Conservation (phyloP, 2,888 invertebrate genomes). For the Shargacucullia verbasci region DNA sequence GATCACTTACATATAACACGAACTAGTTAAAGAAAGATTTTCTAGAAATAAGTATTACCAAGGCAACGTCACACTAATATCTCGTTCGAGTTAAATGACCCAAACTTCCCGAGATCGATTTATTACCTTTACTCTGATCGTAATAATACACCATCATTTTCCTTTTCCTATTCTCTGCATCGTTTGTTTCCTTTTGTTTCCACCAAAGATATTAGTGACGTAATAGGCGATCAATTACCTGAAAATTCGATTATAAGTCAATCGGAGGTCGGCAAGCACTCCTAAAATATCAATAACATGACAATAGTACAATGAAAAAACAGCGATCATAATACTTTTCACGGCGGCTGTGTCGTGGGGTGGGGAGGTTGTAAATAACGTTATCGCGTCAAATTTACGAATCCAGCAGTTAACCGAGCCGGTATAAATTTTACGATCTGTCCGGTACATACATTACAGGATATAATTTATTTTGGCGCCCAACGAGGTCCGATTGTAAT, state of each 20-base stretch:
- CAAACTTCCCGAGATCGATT: conserved; percentile 27
- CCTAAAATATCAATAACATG: conserved; percentile 4
- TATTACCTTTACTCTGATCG: conserved; percentile 31
- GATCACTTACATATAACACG: no score
- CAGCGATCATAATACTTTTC: conserved; percentile 4
- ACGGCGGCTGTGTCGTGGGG: background rate
- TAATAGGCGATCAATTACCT: conserved; percentile 28
- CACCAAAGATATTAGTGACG: conserved; percentile 27
- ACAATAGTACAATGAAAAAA: background rate
- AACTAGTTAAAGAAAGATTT: conserved; percentile 15
- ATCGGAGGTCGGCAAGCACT: conserved; percentile 20
- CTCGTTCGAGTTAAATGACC: conserved; percentile 27
- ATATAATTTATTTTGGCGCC: conserved; percentile 56
- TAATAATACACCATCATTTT: conserved; percentile 24
- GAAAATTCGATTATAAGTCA: conserved; percentile 29
- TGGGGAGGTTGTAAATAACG: conserved; percentile 51
- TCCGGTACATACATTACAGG: conserved; percentile 36
- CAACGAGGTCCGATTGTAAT: conserved; percentile 40
- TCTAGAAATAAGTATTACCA: conserved; percentile 8
- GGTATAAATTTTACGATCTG: conserved; percentile 51
- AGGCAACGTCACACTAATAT: conserved; percentile 8
- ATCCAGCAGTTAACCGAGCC: conserved; percentile 53
- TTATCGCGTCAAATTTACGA: conserved; percentile 56
- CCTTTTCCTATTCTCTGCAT: conserved; percentile 21
- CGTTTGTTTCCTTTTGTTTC: conserved; percentile 27